A percentile compares a stretch with the other conserved stretches of the same genome.
phyloP scores from a whole-genome alignment of 2,888 invertebrate genomes.

The Mycalesis mineus region DNA sequence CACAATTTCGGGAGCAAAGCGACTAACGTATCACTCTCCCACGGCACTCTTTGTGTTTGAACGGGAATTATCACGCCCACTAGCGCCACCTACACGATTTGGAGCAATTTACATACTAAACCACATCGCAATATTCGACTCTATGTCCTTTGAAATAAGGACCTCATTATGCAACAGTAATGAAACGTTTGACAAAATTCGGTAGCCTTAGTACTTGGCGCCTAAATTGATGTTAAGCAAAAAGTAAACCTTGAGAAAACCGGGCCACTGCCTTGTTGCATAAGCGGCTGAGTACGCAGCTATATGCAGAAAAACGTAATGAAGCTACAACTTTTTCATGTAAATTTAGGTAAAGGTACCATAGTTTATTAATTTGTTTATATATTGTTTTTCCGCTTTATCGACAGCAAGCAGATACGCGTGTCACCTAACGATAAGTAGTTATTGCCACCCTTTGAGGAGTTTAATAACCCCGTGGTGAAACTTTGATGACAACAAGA shows the following conservation, averaged over 20 bases:
- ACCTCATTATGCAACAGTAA: conserved; percentile 28
- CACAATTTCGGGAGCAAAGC: conserved; percentile 58
- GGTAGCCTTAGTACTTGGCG: conserved; percentile 48
- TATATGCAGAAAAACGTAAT: too few relatives aligned
- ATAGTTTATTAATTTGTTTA: too few relatives aligned
- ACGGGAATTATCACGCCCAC: conserved; percentile 75
- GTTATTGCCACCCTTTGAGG: too few relatives aligned
- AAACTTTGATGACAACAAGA: too few relatives aligned
- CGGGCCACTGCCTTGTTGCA: conserved; percentile 9
- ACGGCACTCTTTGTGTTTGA: conserved; percentile 71
- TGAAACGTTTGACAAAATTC: conserved; percentile 62
- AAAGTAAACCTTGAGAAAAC: conserved; percentile 50
- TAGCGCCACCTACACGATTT: conserved; percentile 59
- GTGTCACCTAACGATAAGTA: too few relatives aligned
- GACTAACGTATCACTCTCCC: conserved; percentile 54
- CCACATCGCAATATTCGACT: conserved; percentile 49
- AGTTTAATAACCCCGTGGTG: too few relatives aligned
- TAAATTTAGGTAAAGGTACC: too few relatives aligned
- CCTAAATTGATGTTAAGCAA: conserved; percentile 56
- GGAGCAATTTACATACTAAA: conserved; percentile 44
- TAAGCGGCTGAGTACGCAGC: too few relatives aligned
- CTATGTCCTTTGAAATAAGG: conserved; percentile 45
- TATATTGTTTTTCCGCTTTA: too few relatives aligned
- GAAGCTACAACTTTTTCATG: too few relatives aligned
- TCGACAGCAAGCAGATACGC: too few relatives aligned